Base-by-base conservation (phyloP, 2,797 vertebrate genomes). In the Phaenicophaeus curvirostris region DNA sequence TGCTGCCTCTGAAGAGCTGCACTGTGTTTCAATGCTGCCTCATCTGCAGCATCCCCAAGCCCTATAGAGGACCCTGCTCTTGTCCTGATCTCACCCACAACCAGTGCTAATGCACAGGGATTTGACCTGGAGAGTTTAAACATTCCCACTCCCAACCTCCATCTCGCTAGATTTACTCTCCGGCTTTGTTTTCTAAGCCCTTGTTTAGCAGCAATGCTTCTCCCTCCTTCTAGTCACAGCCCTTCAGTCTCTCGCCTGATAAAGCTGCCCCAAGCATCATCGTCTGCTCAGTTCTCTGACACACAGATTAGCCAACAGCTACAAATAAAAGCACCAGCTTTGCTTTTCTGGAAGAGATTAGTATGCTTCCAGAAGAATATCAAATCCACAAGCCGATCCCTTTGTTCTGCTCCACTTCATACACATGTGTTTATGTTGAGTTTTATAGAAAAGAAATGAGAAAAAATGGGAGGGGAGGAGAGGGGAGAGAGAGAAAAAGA, bases 391-490 rank as follows among this genome's bases (percentile, higher is more conserved):
- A 66, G 66, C 83, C 1, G 1, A 41, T 85, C 42, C 61, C 44
- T 90, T 91, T 94, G 90, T 93, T 95, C 88, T 94, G 90, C 68
- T 94, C 59, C 30, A 31, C 78, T 92, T 93, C 31, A 11, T 27
- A 66, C 67, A 71, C 25, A 2, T 33, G 33, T 72, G 63, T 11
- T 90, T 89, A 74, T 85, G 65, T 67, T 58, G 54, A 81, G 81
- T 23, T 57, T 87, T 55, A 46, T 50, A 28, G 11, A 65, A 69
- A 69, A 82, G n/a, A 65, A 58, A 78, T 28, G 63, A 44, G 35
- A 55, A 33, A 18, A 2, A 5, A 3, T 8, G 8, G 2, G 8
- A 6, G 7, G 6, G 9, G 14, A 13, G 8, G 18, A 11, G 10
- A 15, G 35, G 19, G 24, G 18, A 42, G 53, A 44, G 42, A 44